Conservation (phyloP, 2,113 vertebrate genomes). For the Zosterops hypoxanthus region DNA sequence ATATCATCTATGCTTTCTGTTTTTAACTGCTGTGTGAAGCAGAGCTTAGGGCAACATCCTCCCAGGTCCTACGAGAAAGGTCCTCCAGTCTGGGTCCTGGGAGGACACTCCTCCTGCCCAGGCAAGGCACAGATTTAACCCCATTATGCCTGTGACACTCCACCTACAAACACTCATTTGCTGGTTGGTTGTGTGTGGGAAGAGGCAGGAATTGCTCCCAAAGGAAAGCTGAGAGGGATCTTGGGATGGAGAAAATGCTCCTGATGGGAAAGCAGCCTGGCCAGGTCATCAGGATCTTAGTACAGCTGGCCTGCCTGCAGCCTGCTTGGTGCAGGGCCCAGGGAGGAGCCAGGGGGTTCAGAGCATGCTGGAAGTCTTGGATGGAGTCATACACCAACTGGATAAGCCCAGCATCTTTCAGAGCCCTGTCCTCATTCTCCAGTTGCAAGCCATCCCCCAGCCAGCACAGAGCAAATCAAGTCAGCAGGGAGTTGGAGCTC, state of each 20-base stretch:
- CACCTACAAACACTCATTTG: neutral
- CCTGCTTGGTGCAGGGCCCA: neutral
- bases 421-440: neutral
- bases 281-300: neutral
- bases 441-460: neutral
- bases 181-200: neutral
- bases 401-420: neutral
- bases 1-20: neutral
- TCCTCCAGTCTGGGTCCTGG: neutral
- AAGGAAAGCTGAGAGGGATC: neutral
- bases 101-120: too few relatives aligned
- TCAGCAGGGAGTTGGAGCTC: neutral
- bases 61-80: neutral
- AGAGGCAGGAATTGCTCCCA: neutral
- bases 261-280: neutral
- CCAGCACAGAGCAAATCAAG: neutral
- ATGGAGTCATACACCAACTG: neutral
- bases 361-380: neutral
- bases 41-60: neutral
- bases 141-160: neutral
- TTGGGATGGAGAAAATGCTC: neutral
- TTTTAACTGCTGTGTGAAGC: neutral
- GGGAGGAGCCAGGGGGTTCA: neutral
- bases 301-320: neutral
- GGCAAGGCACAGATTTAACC: neutral